These are phyloP conservation scores for Dichetophora obliterata DNA, from an alignment of 2,888 invertebrate species.

Conservation along the genomic window DNA sequence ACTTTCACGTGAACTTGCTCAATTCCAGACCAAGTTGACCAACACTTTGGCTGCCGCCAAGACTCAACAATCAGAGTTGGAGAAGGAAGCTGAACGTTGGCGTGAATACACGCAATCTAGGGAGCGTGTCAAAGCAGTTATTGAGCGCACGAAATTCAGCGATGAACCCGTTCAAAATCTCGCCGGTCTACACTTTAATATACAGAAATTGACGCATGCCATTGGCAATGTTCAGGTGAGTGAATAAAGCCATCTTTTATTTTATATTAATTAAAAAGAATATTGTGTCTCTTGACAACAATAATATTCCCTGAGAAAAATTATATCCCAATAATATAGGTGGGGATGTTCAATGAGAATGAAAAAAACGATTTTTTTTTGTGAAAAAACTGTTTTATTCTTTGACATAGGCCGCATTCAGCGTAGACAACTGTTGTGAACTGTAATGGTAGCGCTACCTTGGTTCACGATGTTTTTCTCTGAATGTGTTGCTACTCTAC, in stretches of 20 bases:
- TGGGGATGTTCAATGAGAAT: no score
- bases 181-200: constrained; percentile 85
- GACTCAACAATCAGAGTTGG: constrained; percentile 82
- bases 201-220: constrained; percentile 86
- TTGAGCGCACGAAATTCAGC: constrained; percentile 81
- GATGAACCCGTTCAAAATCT: constrained; percentile 85
- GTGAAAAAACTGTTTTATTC: no score
- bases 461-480: no score
- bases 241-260: constrained; percentile 44
- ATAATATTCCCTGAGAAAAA: no score
- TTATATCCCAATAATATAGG: no score
- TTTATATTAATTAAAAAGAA: not conserved
- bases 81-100: constrained; percentile 88
- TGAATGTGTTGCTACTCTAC: no score
- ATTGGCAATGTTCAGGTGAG: constrained; percentile 80
- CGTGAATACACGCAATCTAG: constrained; percentile 84
- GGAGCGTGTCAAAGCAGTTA: constrained; percentile 81
- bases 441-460: no score
- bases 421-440: no score
- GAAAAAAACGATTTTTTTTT: no score
- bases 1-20: constrained; percentile 83
- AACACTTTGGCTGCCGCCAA: constrained; percentile 88
- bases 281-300: no score
- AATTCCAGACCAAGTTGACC: constrained; percentile 84
- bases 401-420: no score